Evolutionary conservation across 2,888 invertebrate genomes (phyloP), one percentile per base, ranked within the genome.

Genomic region (Hipparchia sbordonii): DNA sequence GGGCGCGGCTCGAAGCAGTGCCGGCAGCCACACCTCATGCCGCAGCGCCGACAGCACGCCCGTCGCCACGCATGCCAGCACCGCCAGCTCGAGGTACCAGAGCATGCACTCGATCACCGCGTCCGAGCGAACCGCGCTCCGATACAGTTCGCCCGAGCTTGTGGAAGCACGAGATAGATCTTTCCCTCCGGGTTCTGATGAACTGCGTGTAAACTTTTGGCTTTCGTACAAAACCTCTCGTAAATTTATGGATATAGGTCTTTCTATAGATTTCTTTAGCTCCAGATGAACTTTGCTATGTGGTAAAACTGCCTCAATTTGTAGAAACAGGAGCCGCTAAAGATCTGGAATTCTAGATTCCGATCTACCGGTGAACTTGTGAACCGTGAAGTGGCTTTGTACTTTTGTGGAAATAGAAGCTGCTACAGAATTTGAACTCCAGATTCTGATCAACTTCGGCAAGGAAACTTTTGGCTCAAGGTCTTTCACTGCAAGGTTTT

Each of bases 1-100:
- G 87, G 82, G 72, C 85, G 87, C 79, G 89, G 89, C 84, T 89
- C 87, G 89, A 82, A 86, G 83, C 88, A 88, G 72, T 85, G 87
- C 77, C 88, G 89, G 81, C 88, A 87, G 72, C 91, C 90, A 86
- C 91, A 90, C 88, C 89, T 90, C 91, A 89, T 90, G 85, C 78
- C 88, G 82, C 74, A 90, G 82, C 77, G 87, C 89, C 75, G 84
- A 85, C 71, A 87, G 81, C 72, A 90, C 78, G 65, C 89, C 84
- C 72, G 87, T 88, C 70, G 88, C 87, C 80, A 90, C 84, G 80
- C 92, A 92, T 90, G 88, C 88, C 84, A 91, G 78, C 72, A 90
- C 82, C 77, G 91, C 84, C 75, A 90, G 79, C 73, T 86, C 86
- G 76, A 88, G 85, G 84, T 85, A 90, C 63, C 85, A 82, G 56